Base-by-base conservation (phyloP, 2,113 vertebrate species). In the Microcebus griseorufus region DNA sequence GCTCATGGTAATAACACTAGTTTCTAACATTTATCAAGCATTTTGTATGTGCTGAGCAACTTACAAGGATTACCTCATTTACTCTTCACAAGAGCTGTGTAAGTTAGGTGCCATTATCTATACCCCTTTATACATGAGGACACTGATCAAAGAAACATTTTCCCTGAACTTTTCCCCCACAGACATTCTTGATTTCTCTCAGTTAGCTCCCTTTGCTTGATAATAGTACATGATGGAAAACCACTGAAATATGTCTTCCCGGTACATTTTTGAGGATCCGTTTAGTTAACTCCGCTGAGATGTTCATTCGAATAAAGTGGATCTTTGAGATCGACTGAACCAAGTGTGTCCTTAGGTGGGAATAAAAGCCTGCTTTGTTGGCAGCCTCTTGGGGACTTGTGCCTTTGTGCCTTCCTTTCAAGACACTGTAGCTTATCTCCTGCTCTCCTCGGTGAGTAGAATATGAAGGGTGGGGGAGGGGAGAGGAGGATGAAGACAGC, bases 301-400 rank as follows among this genome's bases (percentile, higher is more conserved):
- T 93, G 78, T 94, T 79, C 62, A 88, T 97, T 96, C 85, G 96
- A 94, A 48, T 97, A 81, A 97, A 96, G 75, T 70, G 48, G 67
- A 84, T 95, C 96, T 92, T 90, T 93, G 91, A 96, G 97, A 80
- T 85, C 95, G 97, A 97, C 58, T 89, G 95, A 98, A 98, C 97
- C 97, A 93, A 98, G 97, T 97, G 97, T 97, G 96, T 97, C 97
- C 98, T 98, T n/a, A 75, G 97, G 97, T 97, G 95, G 96, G 96
- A 98, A 97, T 96, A 69, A 98, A 97, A 98, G 97, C 96, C 97
- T 97, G 95, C 98, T 98, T 98, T 98, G 97, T 98, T 95, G 98
- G 98, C 97, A 90, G 96, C 84, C 91, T 88, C 95, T 64, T 45
- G 75, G 80, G 92, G 95, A 97, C 97, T 45, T 23, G 9, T 95